These are phyloP conservation scores for Azemiops feae DNA, from an alignment of 2,113 vertebrate genomes.

Conservation along the genomic window DNA sequence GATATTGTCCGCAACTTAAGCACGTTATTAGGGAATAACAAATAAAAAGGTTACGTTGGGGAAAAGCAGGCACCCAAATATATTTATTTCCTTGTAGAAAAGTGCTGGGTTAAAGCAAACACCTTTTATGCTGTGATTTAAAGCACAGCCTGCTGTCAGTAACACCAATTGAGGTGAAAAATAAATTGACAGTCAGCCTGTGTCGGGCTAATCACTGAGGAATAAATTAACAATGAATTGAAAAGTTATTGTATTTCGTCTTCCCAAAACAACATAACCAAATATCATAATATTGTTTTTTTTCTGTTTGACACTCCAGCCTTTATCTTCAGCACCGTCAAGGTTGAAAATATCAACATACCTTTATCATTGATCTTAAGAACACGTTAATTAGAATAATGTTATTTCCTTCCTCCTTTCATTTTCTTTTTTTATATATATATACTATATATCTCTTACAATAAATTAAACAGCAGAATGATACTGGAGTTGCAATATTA, in stretches of 20 bases:
- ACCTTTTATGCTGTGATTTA: background rate
- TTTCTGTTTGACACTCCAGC: background rate
- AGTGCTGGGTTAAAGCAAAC: background rate
- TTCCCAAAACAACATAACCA: background rate
- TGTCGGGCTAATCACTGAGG: background rate
- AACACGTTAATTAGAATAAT: slow-evolving; percentile 45
- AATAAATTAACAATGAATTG: background rate
- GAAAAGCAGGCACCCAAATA: background rate
- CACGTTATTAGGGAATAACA: too few relatives aligned
- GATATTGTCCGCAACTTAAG: background rate
- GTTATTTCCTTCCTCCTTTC: background rate
- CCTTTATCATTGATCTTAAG: slow-evolving; percentile 17
- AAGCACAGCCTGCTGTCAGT: background rate
- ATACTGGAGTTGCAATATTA: slow-evolving; percentile 71
- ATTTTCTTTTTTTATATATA: background rate
- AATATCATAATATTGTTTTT: background rate
- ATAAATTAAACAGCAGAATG: slow-evolving; percentile 72
- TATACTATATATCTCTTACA: slow-evolving; percentile 48
- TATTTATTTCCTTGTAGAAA: background rate
- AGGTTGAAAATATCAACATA: slow-evolving; percentile 19
- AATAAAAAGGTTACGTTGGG: too few relatives aligned
- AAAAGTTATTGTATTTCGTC: background rate
- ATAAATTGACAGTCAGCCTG: background rate
- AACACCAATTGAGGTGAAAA: background rate
- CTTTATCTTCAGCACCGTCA: background rate